These are phyloP conservation scores for Sinocyclocheilus rhinocerous DNA, from an alignment of 2,113 vertebrate genomes.

Conservation along the genomic window DNA sequence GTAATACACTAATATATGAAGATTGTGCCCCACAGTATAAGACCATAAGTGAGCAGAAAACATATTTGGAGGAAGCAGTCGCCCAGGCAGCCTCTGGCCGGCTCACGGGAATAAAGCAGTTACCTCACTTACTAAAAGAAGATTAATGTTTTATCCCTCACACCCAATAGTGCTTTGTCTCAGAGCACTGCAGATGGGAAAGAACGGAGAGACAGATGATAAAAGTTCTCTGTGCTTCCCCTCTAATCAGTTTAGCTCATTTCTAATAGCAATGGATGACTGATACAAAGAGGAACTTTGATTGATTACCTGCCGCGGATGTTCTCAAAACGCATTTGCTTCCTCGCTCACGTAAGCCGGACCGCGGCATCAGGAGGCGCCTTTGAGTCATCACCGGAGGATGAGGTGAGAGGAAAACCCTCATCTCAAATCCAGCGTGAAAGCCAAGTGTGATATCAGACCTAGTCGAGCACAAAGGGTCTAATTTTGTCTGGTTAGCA, in stretches of 20 bases:
- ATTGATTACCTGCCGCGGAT: slow-evolving; percentile 41
- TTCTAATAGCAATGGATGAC: slow-evolving; percentile 52
- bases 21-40: slow-evolving; percentile 15
- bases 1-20: background rate
- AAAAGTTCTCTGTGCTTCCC: slow-evolving; percentile 36
- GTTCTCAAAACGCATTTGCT: slow-evolving; percentile 35
- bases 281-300: slow-evolving; percentile 42
- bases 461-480: background rate
- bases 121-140: slow-evolving; percentile 47
- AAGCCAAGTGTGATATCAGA: background rate
- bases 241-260: slow-evolving; percentile 38
- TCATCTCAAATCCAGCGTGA: background rate
- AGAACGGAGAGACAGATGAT: slow-evolving; percentile 31
- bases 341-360: background rate
- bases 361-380: slow-evolving; percentile 1
- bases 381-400: slow-evolving; percentile 29
- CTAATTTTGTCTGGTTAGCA: background rate
- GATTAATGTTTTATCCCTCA: slow-evolving; percentile 42
- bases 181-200: background rate
- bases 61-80: slow-evolving; percentile 22
- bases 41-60: slow-evolving; percentile 25
- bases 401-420: slow-evolving; percentile 29
- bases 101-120: slow-evolving; percentile 43
- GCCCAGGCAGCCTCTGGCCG: background rate
- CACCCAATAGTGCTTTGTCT: slow-evolving; percentile 33